phyloP scores from a whole-genome alignment of 2,113 vertebrate genomes.

The Prinia subflava region DNA sequence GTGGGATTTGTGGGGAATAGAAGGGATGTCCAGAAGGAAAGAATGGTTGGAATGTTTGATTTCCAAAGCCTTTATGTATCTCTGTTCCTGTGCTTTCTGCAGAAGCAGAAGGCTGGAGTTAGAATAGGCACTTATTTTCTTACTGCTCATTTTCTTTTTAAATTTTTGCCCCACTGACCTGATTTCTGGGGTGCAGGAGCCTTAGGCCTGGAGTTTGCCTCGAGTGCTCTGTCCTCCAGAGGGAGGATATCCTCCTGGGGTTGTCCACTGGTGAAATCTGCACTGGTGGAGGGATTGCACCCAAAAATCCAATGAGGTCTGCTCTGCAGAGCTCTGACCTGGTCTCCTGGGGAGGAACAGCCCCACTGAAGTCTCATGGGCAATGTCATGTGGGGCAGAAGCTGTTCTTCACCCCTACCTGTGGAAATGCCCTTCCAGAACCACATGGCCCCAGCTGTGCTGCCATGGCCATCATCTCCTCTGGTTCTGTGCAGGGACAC shows the following conservation, averaged over 20 bases:
- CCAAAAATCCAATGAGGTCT: background rate
- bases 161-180: background rate
- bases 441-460: fast-evolving
- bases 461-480: fast-evolving
- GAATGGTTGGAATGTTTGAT: background rate
- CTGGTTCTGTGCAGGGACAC: background rate
- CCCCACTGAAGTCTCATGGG: background rate
- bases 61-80: background rate
- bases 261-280: background rate
- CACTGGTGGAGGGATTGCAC: fast-evolving
- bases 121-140: background rate
- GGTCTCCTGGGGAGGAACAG: background rate
- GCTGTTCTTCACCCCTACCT: background rate
- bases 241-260: background rate
- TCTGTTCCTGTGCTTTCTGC: background rate
- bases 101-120: background rate
- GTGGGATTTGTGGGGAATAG: background rate
- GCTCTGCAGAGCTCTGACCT: background rate
- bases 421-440: background rate
- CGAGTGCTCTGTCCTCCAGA: background rate
- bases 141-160: background rate
- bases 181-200: background rate
- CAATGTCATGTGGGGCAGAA: background rate
- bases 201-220: background rate
- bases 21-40: background rate